phyloP scores from a whole-genome alignment of 2,113 vertebrate genomes.

The Corythornis vintsioides region DNA sequence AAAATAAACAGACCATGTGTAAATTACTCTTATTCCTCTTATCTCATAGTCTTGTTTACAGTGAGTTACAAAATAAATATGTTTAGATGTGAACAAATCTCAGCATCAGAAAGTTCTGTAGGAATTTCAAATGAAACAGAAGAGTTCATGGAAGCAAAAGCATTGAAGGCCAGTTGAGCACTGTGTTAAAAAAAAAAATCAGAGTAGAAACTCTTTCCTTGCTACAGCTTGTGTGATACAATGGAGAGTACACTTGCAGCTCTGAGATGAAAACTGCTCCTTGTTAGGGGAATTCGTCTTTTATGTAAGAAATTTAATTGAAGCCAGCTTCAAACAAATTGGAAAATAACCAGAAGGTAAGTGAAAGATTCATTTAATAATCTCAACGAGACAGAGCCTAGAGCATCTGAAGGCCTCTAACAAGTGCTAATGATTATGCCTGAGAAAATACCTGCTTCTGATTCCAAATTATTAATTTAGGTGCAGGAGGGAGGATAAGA shows the following conservation, averaged over 20 bases:
- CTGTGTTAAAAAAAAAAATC: not conserved
- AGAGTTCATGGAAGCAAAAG: not conserved
- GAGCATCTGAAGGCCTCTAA: slow-evolving; percentile 43
- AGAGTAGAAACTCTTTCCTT: not conserved
- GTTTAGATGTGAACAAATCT: not conserved
- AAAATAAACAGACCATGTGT: not conserved
- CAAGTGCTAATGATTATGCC: slow-evolving; percentile 52
- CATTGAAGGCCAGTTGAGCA: not conserved
- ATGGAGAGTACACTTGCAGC: not conserved
- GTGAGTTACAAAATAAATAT: not conserved
- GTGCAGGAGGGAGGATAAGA: not conserved
- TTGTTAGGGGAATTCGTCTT: slow-evolving; percentile 24
- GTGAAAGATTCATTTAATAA: slow-evolving; percentile 61
- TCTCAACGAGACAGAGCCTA: slow-evolving; percentile 33
- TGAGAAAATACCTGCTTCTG: slow-evolving; percentile 48
- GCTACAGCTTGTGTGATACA: not conserved
- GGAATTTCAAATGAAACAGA: not conserved
- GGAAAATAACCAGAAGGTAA: slow-evolving; percentile 56
- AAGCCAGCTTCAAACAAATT: slow-evolving; percentile 56
- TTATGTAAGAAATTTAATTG: slow-evolving; percentile 59
- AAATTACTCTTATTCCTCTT: not conserved
- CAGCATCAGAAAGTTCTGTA: not conserved
- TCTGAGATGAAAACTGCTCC: not conserved
- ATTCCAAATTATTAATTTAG: slow-evolving; percentile 42
- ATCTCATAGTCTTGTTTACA: not conserved